Conservation (phyloP, 2,113 vertebrate genomes). For the Tricholaema leucomelas region DNA sequence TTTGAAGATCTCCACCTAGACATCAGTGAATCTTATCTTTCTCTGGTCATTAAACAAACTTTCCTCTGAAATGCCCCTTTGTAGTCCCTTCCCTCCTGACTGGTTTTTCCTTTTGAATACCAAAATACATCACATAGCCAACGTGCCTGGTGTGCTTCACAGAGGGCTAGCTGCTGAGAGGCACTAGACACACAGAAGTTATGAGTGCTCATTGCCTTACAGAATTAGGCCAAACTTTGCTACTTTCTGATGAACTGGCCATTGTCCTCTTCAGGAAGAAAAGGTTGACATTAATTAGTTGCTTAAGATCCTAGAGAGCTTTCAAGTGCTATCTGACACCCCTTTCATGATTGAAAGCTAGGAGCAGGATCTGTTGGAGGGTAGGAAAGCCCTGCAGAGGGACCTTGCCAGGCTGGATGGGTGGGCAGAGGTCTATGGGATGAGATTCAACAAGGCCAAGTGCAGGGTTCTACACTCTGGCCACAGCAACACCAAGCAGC, state of each 20-base stretch:
- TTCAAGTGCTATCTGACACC: background rate
- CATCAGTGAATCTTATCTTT: slow-evolving; percentile 28
- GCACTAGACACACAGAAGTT: background rate
- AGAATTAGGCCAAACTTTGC: background rate
- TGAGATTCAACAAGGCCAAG: too few relatives aligned
- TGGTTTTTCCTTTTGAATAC: slow-evolving; percentile 34
- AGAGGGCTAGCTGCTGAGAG: background rate
- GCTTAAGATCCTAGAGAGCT: background rate
- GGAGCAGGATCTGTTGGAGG: too few relatives aligned
- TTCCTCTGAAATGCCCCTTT: background rate
- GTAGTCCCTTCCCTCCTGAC: slow-evolving; percentile 18
- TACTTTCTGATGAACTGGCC: background rate
- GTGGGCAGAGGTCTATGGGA: too few relatives aligned
- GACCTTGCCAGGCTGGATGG: too few relatives aligned
- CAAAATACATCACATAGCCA: background rate
- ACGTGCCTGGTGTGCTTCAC: background rate
- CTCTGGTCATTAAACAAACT: background rate
- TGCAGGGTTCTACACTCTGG: too few relatives aligned
- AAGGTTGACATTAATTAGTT: background rate
- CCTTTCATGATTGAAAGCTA: background rate
- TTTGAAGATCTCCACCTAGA: slow-evolving; percentile 28
- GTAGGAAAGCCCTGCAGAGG: too few relatives aligned
- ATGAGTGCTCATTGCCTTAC: background rate
- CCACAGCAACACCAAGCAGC: too few relatives aligned
- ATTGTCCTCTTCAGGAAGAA: background rate